Evolutionary conservation across 2,113 vertebrate genomes (phyloP).

Genomic region (Charina bottae): DNA sequence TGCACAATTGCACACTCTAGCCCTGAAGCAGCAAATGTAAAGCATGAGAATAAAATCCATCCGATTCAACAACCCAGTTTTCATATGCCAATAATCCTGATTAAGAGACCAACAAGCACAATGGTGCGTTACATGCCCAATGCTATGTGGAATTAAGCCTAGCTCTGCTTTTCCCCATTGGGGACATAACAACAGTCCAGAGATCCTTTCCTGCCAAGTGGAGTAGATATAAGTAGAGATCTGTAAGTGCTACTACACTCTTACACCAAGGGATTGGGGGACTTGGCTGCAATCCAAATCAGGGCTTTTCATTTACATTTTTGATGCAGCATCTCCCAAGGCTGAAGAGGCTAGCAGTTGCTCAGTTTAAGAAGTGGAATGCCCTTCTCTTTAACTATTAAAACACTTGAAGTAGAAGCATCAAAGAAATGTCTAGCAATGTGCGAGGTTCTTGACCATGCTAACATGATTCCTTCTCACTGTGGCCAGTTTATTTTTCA

Average conservation of each 20-base stretch:
- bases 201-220: not conserved
- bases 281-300: not conserved
- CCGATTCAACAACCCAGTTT: not conserved
- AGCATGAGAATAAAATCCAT: not conserved
- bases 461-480: not conserved
- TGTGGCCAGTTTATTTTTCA: slow-evolving; percentile 11
- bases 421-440: not conserved
- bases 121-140: not conserved
- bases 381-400: not conserved
- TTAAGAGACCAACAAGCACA: slow-evolving; percentile 16
- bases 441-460: not conserved
- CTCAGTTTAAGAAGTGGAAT: not conserved
- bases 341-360: not conserved
- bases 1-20: slow-evolving; percentile 5
- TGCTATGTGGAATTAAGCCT: not conserved
- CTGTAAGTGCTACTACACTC: not conserved
- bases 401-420: not conserved
- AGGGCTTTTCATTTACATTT: not conserved
- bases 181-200: not conserved
- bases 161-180: not conserved
- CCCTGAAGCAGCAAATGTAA: not conserved
- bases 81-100: not conserved
- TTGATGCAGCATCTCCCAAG: not conserved
- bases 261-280: not conserved
- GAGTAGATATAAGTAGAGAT: not conserved